Percentiles rank a stretch among this genome's conserved stretches.
These are phyloP conservation scores for Sternotherus odoratus DNA, from an alignment of 2,797 vertebrate species.

Conservation along the genomic window DNA sequence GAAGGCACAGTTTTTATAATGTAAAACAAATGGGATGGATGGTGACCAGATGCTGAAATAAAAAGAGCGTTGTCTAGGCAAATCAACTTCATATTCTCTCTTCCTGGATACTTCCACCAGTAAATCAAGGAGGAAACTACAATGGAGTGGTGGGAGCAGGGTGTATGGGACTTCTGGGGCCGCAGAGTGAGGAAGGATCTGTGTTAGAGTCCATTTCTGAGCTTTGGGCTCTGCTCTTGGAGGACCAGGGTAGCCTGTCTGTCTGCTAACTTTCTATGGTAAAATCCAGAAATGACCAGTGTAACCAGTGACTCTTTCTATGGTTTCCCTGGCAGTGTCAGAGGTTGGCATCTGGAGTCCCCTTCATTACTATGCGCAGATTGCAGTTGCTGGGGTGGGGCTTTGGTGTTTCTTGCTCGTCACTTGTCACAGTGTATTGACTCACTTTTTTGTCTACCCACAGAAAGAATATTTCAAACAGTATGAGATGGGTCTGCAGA, in stretches of 20 bases:
- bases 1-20: background rate
- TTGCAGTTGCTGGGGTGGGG: background rate
- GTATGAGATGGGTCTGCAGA: constrained; percentile 97
- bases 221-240: background rate
- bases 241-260: background rate
- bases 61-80: background rate
- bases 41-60: background rate
- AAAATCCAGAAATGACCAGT: background rate
- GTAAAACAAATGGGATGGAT: background rate
- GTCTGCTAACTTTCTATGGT: background rate
- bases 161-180: background rate
- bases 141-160: background rate
- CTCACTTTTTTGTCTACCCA: background rate
- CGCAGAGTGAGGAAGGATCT: background rate
- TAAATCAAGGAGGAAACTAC: background rate
- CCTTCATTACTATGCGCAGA: background rate
- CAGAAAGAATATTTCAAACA: constrained; percentile 99
- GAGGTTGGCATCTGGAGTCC: background rate
- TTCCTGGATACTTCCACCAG: background rate
- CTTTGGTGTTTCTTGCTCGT: background rate
- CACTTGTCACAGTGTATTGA: background rate
- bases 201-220: background rate
- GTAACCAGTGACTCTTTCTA: background rate
- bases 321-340: background rate
- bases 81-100: rapidly evolving